These are phyloP conservation scores for Heterotis niloticus DNA, from an alignment of 2,113 vertebrate genomes.

Conservation along the genomic window DNA sequence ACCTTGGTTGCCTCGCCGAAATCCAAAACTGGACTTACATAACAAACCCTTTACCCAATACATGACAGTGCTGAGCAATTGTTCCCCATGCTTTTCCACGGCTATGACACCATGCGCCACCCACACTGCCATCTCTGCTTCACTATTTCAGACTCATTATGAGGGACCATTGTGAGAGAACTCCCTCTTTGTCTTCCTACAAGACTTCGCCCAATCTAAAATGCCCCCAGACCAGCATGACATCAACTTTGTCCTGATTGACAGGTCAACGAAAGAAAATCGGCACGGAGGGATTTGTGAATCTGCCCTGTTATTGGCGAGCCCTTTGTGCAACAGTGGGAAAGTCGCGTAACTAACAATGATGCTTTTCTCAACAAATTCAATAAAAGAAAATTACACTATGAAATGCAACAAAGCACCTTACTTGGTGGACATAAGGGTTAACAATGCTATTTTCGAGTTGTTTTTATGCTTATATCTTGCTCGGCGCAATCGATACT, in stretches of 20 bases:
- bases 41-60: constrained; percentile 58
- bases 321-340: constrained; percentile 60
- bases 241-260: constrained; percentile 60
- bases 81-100: constrained; percentile 52
- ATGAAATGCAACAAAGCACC: constrained; percentile 57
- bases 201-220: constrained; percentile 51
- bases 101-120: constrained; percentile 68
- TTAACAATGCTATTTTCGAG: constrained; percentile 50
- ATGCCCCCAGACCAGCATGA: constrained; percentile 57
- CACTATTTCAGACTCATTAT: constrained; percentile 63
- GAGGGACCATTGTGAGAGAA: constrained; percentile 54
- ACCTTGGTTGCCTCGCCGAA: constrained; percentile 40
- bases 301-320: constrained; percentile 55
- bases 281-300: constrained; percentile 50
- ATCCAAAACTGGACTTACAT: constrained; percentile 56
- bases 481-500: constrained; percentile 55
- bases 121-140: constrained; percentile 54
- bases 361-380: constrained; percentile 54
- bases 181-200: constrained; percentile 58
- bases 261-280: constrained; percentile 58
- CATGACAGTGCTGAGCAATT: constrained; percentile 58
- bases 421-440: constrained; percentile 59
- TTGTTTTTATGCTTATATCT: constrained; percentile 49
- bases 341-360: constrained; percentile 58
- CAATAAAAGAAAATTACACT: constrained; percentile 51